phyloP scores from a whole-genome alignment of 2,888 invertebrate genomes.

The Nephrotoma guestfalica region DNA sequence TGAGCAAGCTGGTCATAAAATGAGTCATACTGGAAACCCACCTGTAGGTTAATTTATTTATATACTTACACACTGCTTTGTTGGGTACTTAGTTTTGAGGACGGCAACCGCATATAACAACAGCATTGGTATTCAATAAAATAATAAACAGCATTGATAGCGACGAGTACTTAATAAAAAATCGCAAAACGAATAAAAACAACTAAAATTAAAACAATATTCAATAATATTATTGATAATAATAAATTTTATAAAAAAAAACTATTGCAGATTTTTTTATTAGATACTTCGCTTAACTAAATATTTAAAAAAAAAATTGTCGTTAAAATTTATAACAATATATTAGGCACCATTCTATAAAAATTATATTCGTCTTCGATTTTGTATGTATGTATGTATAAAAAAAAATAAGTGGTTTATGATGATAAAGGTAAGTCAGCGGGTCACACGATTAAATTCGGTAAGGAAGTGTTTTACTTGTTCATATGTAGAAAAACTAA shows the following conservation, averaged over 20 bases:
- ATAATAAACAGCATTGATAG: not conserved
- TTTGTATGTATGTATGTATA: not conserved
- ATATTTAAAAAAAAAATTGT: not conserved
- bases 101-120: too few species aligned
- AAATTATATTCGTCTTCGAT: not conserved
- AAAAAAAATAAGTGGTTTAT: not conserved
- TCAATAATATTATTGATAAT: not conserved
- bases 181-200: not conserved
- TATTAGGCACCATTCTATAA: not conserved
- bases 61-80: too few species aligned
- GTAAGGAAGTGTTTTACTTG: conserved; percentile 48
- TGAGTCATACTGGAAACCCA: too few species aligned
- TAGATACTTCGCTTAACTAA: not conserved
- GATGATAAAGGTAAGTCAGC: not conserved
- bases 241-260: not conserved
- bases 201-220: not conserved
- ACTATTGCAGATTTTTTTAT: not conserved
- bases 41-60: too few species aligned
- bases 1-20: too few species aligned
- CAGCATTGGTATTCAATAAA: not conserved
- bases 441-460: conserved; percentile 16
- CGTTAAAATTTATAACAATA: not conserved
- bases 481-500: conserved; percentile 94
- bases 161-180: not conserved
- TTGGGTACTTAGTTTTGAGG: too few species aligned